Evolutionary conservation across 2,888 invertebrate genomes (phyloP).

Genomic region (Norana najaformis): DNA sequence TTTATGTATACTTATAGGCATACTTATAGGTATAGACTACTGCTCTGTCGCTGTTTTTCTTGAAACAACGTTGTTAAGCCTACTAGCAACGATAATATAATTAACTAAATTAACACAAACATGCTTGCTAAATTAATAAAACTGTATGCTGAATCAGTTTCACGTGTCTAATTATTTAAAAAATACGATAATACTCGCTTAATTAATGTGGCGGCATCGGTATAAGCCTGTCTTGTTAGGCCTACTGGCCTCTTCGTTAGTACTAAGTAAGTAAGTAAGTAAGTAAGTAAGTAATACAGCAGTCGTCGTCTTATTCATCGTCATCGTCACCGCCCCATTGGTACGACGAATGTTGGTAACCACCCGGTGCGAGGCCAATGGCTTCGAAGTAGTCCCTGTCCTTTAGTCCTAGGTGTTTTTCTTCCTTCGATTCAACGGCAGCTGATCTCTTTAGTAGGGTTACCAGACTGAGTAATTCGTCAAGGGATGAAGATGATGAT

Average conservation of each 20-base stretch:
- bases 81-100: not conserved
- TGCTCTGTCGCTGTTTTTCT: no score
- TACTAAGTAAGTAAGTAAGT: not conserved
- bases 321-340: not conserved
- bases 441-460: not conserved
- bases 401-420: not conserved
- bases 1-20: not conserved
- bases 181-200: not conserved
- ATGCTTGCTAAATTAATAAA: not conserved
- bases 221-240: not conserved
- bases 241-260: not conserved
- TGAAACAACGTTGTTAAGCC: no score
- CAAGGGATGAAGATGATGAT: not conserved
- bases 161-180: not conserved
- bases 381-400: conserved; percentile 1
- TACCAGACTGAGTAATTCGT: not conserved
- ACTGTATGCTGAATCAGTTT: not conserved
- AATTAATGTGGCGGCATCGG: not conserved
- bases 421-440: not conserved
- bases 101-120: not conserved
- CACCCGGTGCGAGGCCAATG: not conserved
- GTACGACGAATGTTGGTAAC: not conserved
- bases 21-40: no score
- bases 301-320: not conserved
- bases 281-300: not conserved